These are phyloP conservation scores for Epirrhoe alternata DNA, from an alignment of 2,888 invertebrate genomes.

Conservation along the genomic window DNA sequence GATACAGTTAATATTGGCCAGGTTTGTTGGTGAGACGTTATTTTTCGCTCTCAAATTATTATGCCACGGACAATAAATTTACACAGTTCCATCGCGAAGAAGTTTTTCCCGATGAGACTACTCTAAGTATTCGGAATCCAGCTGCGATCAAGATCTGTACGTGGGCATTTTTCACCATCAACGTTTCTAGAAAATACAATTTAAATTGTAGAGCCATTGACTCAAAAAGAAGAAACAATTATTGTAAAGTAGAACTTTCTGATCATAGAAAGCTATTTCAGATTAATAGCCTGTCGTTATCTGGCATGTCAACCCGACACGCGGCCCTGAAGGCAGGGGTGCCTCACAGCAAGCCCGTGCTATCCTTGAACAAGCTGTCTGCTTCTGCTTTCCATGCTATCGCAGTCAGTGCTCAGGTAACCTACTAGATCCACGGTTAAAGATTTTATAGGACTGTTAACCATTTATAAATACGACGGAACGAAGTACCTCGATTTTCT, in stretches of 20 bases:
- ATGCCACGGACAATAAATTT: too few species aligned
- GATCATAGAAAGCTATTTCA: not conserved
- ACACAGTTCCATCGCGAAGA: too few species aligned
- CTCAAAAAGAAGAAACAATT: too few species aligned
- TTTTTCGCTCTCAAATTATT: not conserved
- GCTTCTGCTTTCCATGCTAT: conserved; percentile 22
- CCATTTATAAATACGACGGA: not conserved
- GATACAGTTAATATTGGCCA: conserved; percentile 37
- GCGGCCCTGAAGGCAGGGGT: conserved; percentile 24
- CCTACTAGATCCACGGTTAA: not conserved
- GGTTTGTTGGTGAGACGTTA: not conserved
- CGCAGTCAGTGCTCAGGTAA: conserved; percentile 21
- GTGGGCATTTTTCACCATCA: too few species aligned
- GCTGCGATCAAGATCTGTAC: too few species aligned
- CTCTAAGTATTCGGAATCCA: too few species aligned
- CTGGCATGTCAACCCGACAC: conserved; percentile 21
- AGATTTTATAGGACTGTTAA: too few species aligned
- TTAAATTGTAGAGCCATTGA: too few species aligned
- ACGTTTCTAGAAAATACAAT: too few species aligned
- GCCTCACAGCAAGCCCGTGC: conserved; percentile 10
- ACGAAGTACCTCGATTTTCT: too few species aligned
- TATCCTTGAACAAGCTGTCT: conserved; percentile 13
- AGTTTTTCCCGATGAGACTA: too few species aligned
- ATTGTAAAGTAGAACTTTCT: too few species aligned
- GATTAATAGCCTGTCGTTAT: conserved; percentile 53